phyloP scores from a whole-genome alignment of 2,797 vertebrate genomes.

The Rhincodon typus region DNA sequence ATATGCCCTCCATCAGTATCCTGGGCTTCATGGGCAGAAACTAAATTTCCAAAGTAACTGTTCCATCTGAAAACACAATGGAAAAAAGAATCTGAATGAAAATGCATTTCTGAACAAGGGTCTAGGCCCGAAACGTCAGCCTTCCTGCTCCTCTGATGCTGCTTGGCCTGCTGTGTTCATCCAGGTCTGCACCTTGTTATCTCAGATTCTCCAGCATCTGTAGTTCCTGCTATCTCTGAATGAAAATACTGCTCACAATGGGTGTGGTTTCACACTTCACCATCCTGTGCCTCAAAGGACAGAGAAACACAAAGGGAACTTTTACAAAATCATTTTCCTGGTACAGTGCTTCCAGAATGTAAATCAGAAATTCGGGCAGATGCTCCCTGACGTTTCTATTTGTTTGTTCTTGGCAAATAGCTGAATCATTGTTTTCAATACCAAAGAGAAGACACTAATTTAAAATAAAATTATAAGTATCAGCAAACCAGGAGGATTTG shows the following conservation, averaged over 20 bases:
- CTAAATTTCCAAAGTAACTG: background rate
- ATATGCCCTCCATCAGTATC: too few species aligned
- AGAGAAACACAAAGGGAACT: background rate
- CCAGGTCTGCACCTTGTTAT: too few species aligned
- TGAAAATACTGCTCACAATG: background rate
- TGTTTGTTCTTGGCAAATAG: background rate
- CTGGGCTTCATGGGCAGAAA: too few species aligned
- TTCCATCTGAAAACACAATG: background rate
- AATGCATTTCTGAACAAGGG: too few species aligned
- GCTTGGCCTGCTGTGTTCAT: too few species aligned
- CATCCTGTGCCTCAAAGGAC: background rate
- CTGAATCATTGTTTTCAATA: background rate
- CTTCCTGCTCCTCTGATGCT: too few species aligned
- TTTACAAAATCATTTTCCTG: background rate
- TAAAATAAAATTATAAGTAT: background rate
- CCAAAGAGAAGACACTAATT: background rate
- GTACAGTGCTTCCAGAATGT: background rate
- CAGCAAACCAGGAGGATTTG: background rate
- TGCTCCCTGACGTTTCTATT: background rate
- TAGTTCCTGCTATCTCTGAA: too few species aligned
- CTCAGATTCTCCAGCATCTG: too few species aligned
- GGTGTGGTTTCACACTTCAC: background rate
- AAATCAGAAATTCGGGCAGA: background rate
- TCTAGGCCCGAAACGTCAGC: too few species aligned
- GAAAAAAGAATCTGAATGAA: background rate